Evolutionary conservation across 2,113 vertebrate genomes (phyloP), one percentile per base, ranked within the genome.

Genomic region (Rhineura floridana): DNA sequence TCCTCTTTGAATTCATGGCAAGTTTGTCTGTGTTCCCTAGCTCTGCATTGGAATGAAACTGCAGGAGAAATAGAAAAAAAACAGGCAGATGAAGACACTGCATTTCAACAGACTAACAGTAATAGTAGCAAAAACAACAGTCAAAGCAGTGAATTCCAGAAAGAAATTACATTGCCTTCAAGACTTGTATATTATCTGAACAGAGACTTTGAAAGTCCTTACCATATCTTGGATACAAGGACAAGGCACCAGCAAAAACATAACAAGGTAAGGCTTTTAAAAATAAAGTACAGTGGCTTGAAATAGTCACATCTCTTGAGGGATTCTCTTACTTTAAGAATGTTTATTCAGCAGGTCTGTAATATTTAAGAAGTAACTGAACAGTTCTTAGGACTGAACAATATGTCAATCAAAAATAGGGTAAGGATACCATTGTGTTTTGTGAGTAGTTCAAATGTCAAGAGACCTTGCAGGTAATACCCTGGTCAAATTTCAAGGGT

Each of bases 141-240:
- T 91, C 96, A 94, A 93, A 96, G 93, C 92, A 97, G 90, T 95
- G 96, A 95, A 94, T 93, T 94, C 91, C 97, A 98, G 94, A 97
- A 96, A 87, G 98, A 98, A 96, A 97, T 99, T 95, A 97, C 97
- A 63, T 97, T 98, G 96, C 99, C 99, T 91, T 99, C 98, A 79
- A 98, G 98, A 96, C 94, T 99, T 84, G 95, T 99, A 84, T 99
- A 99, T 97, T 99, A 98, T 95, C 96, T 99, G 91, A 99, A 99
- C 88, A 98, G 97, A 95, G 98, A 98, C 93, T 97, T 96, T 0
- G 99, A 99, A 96, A 99, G 98, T 87, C 98, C 98, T 91, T 98
- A 98, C 90, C 98, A 98, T 95, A 96, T 98, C 95, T 97, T 99
- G 96, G 98, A 99, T 96, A 99, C 99, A 55, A 97, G 94, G 92